phyloP scores from a whole-genome alignment of 2,113 vertebrate genomes.

The Dermatemys mawii region DNA sequence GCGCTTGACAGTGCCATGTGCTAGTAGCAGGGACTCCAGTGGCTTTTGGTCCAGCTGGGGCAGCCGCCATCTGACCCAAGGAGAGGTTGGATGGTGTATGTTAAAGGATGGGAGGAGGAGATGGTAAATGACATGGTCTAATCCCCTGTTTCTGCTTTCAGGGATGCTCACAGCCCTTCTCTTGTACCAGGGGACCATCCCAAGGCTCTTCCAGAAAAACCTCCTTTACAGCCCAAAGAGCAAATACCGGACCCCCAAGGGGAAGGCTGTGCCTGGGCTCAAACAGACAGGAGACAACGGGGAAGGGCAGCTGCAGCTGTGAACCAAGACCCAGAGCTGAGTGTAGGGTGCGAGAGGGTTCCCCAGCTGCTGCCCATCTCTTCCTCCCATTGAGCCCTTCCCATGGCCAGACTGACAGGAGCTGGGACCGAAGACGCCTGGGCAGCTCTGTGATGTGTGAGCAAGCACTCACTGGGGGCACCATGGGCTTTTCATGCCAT shows the following conservation, averaged over 20 bases:
- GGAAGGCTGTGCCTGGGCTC: background rate
- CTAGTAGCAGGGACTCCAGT: background rate
- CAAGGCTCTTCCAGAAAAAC: slow-evolving; percentile 88
- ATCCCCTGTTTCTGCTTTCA: slow-evolving; percentile 51
- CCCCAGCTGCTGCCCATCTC: too few species aligned
- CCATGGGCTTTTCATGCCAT: background rate
- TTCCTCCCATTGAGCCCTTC: background rate
- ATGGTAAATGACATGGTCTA: too few species aligned
- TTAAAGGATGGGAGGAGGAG: rapidly evolving
- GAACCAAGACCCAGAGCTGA: rapidly evolving
- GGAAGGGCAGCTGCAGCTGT: background rate
- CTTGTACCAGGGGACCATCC: slow-evolving; percentile 86
- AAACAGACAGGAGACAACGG: rapidly evolving
- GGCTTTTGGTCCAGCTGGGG: rapidly evolving
- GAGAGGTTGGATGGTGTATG: background rate
- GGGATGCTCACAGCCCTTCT: slow-evolving; percentile 88
- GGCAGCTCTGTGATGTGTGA: background rate
- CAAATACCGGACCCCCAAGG: slow-evolving; percentile 83
- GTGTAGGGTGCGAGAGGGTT: rapidly evolving
- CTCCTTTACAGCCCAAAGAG: slow-evolving; percentile 86
- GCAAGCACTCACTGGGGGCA: background rate
- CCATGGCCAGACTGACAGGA: background rate
- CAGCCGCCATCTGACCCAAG: too few species aligned
- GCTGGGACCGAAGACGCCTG: background rate
- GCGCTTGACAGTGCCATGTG: background rate